Percentiles rank a stretch among this genome's conserved stretches.
Conservation (phyloP, 2,113 vertebrate species). For the Dicrurus megarhynchus region DNA sequence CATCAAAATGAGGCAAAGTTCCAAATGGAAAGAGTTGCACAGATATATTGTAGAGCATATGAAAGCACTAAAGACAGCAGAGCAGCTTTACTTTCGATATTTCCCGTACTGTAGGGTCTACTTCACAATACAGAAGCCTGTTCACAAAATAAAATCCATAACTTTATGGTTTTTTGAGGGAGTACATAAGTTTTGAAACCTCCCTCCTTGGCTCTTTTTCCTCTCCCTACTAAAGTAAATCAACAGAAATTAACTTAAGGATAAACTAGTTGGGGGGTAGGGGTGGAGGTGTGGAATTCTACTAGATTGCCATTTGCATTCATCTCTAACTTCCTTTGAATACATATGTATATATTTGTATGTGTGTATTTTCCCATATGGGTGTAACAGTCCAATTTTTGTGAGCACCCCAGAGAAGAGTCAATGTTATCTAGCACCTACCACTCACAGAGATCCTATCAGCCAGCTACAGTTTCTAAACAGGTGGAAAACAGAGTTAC, state of each 20-base stretch:
- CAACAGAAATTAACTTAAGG: neutral
- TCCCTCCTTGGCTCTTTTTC: neutral
- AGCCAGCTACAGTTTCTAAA: neutral
- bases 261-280: rapidly evolving
- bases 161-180: neutral
- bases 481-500: neutral
- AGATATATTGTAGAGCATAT: neutral
- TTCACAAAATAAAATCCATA: neutral
- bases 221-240: neutral
- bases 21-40: neutral
- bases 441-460: neutral
- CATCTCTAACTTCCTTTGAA: neutral
- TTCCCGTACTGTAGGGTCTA: neutral
- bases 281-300: neutral
- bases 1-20: neutral
- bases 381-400: neutral
- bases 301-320: neutral
- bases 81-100: neutral
- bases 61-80: neutral
- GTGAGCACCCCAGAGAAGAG: neutral
- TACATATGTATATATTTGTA: no score
- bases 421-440: neutral
- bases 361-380: neutral
- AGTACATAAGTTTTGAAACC: neutral
- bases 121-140: neutral